Evolutionary conservation across 1,140 invertebrate species (phyloP), one percentile per base, ranked within the genome.

Genomic region (Cydia amplana): DNA sequence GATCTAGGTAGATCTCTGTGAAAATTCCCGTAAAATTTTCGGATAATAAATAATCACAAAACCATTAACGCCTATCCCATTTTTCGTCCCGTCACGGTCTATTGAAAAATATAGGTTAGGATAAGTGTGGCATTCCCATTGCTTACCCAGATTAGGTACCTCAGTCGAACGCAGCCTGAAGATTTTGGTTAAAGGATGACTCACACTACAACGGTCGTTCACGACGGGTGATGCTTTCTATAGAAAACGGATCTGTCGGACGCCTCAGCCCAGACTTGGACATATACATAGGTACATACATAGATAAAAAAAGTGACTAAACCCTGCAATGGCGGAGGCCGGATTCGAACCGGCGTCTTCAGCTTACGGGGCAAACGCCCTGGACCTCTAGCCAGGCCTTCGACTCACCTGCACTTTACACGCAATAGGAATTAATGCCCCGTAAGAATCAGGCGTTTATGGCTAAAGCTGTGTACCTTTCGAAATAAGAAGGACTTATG

Each of bases 91-190:
- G 18, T 60, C 55, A 60, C 10, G 10, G 9, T 60, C 55, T n/a
- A 60, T 60, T 60, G 20, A 23, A 60, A 60, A 60, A 60, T 60
- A 60, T 60, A 23, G 55, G 20, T 23, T 60, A 60, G 20, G 55
- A 4, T 2, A 23, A 20, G 18, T 55, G 16, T 10, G 49, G 18
- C 10, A 23, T 60, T 60, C 51, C 49, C 12, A 14, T 18, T n/a
- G n/a, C 46, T 51, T 60, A 55, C 51, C 36, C 6, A 55, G 12
- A 1, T 2, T 18, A 18, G n/a, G n/a, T 1, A 4, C n/a, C 16
- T 51, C 3, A 55, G 51, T 55, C 51, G 51, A 46, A 46, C 43
- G 36, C 36, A 7, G 6, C 32, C 32, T 36, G 32, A 36, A 36
- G 32, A 28, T 28, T 28, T 28, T 28, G 28, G 28, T 28, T 2